phyloP scores from a whole-genome alignment of 2,113 vertebrate species.

The human (Homo sapiens) region GRCh38 chr1:52195501-52196000 shows the following conservation, averaged over 20 bases:
- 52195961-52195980: no score
- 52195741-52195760: not conserved
- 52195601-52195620: not conserved
- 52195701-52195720: not conserved
- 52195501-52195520: not conserved
- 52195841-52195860: no score
- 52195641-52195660: not conserved
- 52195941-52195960: no score
- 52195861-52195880: no score
- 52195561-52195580: not conserved
- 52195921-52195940: no score
- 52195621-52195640: not conserved
- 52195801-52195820: no score
- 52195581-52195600: not conserved
- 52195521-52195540: not conserved
- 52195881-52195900: no score
- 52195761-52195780: not conserved
- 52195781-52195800: not conserved
- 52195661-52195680: not conserved
- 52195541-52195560: not conserved
- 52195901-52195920: no score
- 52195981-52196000: no score
- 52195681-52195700: not conserved
- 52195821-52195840: no score
- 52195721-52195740: slow-evolving; percentile 22